Percentiles rank a stretch among this genome's conserved stretches.
Conservation (phyloP, 1,140 invertebrate genomes). For the Tetramorium alpestre region DNA sequence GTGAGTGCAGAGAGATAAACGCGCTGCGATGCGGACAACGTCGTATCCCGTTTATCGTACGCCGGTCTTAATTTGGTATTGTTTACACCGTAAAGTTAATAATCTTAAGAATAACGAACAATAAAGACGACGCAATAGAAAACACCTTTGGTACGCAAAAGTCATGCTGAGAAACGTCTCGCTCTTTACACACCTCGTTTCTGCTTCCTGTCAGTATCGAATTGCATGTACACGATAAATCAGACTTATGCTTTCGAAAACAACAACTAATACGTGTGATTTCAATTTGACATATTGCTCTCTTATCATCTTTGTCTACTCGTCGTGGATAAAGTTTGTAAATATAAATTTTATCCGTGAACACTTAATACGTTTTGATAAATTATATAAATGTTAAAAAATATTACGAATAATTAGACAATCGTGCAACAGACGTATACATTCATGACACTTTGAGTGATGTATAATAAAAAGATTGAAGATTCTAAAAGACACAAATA, state of each 20-base stretch:
- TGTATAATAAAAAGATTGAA: neutral
- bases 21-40: conserved; percentile 51
- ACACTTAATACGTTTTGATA: neutral
- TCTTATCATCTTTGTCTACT: neutral
- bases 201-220: neutral
- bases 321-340: neutral
- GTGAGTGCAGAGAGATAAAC: conserved; percentile 57
- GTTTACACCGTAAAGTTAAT: conserved; percentile 55
- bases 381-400: neutral
- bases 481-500: neutral
- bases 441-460: neutral
- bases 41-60: conserved; percentile 43
- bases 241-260: neutral
- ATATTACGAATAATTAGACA: neutral
- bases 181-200: conserved; percentile 13
- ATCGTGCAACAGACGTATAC: neutral
- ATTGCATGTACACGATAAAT: neutral
- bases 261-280: neutral
- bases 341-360: neutral
- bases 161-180: conserved; percentile 21
- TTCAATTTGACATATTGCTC: neutral
- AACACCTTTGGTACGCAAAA: conserved; percentile 57
- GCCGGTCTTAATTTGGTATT: conserved; percentile 50
- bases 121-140: conserved; percentile 64
- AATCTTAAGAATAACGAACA: conserved; percentile 62